Base-by-base conservation (phyloP, 2,888 invertebrate species). In the Rhamnusium bicolor region DNA sequence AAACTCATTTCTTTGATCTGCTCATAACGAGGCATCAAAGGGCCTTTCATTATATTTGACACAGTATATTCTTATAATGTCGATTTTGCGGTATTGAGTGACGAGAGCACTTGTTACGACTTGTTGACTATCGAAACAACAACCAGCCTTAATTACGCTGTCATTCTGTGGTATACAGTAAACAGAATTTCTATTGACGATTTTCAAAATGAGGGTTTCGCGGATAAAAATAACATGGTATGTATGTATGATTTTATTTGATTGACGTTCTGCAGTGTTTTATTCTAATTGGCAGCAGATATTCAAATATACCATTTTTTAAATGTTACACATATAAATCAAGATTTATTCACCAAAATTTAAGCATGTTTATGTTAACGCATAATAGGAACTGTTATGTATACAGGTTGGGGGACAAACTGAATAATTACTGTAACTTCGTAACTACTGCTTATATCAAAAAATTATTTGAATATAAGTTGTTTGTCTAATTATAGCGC, bases 41-140 rank as follows among this genome's bases (percentile, higher is more conserved):
- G 32, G 58, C 32, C 18, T 27, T 32, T 14, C 7, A 16, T 54
- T 27, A 16, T 27, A 27, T 58, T 32, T 58, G 58, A 58, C 14
- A 32, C 58, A 16, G n/a, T 24, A 58, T 58, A 58, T 32, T 58
- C 58, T 58, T 58, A 27, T 10, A 27, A 32, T 27, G 32, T 18
- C 32, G 58, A 32, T 58, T 58, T 58, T 58, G 29, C 32, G 58
- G 58, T 58, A 29, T 58, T 32, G 58, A 29, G 14, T 32, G 58
- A 32, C 51, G 49, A 27, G 49, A 29, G 49, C 63, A 63, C 63
- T 63, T 49, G 63, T 63, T 51, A 46, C 63, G 63, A 49, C 63
- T 63, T 63, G 63, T 63, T 63, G 63, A 63, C 49, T 63, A 24
- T 49, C 63, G 63, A 63, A 49, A 51, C 49, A 49, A 51, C 49